Conservation (phyloP, 2,113 vertebrate species). For the Istiophorus platypterus region DNA sequence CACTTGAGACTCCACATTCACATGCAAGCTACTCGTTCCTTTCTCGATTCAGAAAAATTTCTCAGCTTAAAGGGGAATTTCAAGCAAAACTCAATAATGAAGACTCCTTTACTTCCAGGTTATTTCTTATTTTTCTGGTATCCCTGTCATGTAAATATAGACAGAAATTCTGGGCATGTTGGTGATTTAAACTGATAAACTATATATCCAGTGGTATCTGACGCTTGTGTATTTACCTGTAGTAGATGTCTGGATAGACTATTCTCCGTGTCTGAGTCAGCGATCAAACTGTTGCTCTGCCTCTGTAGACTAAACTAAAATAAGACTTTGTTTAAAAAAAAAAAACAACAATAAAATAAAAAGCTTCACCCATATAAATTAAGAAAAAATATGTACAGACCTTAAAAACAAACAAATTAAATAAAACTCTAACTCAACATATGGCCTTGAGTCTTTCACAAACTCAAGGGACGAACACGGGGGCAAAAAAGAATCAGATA, state of each 20-base stretch:
- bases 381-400: slow-evolving; percentile 85
- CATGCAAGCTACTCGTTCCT: neutral
- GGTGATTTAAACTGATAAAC: neutral
- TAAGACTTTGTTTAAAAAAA: slow-evolving; percentile 70
- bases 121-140: neutral
- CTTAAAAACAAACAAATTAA: slow-evolving; percentile 79
- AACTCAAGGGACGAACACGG: slow-evolving; percentile 48
- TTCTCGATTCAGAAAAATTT: neutral
- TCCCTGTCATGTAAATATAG: neutral
- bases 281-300: slow-evolving; percentile 40
- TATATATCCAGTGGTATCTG: neutral
- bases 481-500: slow-evolving; percentile 39
- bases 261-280: slow-evolving; percentile 57
- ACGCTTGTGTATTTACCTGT: neutral
- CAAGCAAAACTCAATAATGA: neutral
- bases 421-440: slow-evolving; percentile 62
- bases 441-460: slow-evolving; percentile 75
- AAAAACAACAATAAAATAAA: slow-evolving; percentile 33
- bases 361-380: slow-evolving; percentile 84
- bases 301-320: slow-evolving; percentile 59
- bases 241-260: slow-evolving; percentile 28
- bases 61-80: neutral
- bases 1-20: slow-evolving; percentile 22
- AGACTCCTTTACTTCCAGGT: too few species aligned
- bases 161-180: neutral